phyloP scores from a whole-genome alignment of 2,113 vertebrate genomes.

The Elachura formosa region DNA sequence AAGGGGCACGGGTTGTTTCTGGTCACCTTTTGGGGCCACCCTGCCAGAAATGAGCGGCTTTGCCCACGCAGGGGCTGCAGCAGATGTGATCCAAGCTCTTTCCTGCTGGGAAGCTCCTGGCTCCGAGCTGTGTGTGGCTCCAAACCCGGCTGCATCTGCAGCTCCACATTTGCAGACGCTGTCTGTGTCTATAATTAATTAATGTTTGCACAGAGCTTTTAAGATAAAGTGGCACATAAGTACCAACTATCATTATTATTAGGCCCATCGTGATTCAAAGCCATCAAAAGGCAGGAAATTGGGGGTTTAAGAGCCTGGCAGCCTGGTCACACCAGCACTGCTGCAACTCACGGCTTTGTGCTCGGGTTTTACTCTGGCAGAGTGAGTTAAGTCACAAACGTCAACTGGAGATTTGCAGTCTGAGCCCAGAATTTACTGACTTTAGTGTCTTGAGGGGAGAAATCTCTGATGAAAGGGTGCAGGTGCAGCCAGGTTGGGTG shows the following conservation, averaged over 20 bases:
- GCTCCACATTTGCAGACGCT: neutral
- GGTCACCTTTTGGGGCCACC: neutral
- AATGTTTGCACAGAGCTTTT: constrained; percentile 47
- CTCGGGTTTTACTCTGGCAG: neutral
- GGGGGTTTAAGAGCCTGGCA: constrained; percentile 29
- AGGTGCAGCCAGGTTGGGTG: neutral
- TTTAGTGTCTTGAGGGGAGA: neutral
- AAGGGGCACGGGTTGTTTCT: neutral
- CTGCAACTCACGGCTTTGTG: neutral
- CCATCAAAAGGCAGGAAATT: constrained; percentile 45
- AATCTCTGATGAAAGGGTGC: neutral
- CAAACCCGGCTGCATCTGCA: neutral
- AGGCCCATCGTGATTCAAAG: constrained; percentile 9
- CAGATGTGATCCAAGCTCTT: neutral
- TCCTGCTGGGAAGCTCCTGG: neutral
- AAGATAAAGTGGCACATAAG: constrained; percentile 45
- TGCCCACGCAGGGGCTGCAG: neutral
- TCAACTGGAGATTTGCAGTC: neutral
- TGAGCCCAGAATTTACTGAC: neutral
- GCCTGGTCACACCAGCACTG: neutral
- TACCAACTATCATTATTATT: constrained; percentile 32
- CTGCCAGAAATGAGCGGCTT: neutral
- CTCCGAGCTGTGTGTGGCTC: neutral
- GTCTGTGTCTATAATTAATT: constrained; percentile 47
- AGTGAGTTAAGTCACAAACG: neutral